These are phyloP conservation scores for Idaea dimidiata DNA, from an alignment of 2,888 invertebrate species.

Conservation along the genomic window DNA sequence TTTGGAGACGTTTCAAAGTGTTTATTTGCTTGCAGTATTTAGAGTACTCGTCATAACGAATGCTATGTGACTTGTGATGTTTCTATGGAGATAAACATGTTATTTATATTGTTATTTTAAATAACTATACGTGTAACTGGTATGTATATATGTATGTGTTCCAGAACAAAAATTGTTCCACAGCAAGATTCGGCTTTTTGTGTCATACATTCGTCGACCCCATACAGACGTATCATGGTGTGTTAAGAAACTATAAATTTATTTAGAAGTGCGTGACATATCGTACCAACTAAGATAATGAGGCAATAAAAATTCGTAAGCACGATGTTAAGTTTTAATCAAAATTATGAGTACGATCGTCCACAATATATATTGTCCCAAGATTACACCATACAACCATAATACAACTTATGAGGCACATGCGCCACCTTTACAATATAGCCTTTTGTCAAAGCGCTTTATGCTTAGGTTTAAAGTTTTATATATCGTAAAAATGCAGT, in stretches of 20 bases:
- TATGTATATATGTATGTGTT: no score
- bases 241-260: neutral
- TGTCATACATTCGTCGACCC: neutral
- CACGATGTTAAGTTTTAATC: slow-evolving; percentile 34
- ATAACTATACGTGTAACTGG: no score
- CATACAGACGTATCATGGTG: neutral
- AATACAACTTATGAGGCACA: slow-evolving; percentile 24
- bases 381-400: slow-evolving; percentile 8
- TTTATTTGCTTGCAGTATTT: neutral
- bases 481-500: slow-evolving; percentile 57
- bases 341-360: slow-evolving; percentile 28
- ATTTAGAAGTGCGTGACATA: slow-evolving; percentile 13
- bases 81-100: no score
- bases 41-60: neutral
- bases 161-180: no score
- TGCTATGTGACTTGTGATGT: neutral
- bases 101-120: no score
- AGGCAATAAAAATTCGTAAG: slow-evolving; percentile 30
- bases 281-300: slow-evolving; percentile 26
- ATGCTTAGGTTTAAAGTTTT: slow-evolving; percentile 49
- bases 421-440: slow-evolving; percentile 34
- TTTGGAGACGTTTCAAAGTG: neutral
- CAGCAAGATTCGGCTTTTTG: no score
- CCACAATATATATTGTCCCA: slow-evolving; percentile 25
- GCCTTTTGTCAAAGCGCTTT: slow-evolving; percentile 43